Evolutionary conservation across 2,113 vertebrate genomes (phyloP).

Genomic region (Sphaerodactylus townsendi): DNA sequence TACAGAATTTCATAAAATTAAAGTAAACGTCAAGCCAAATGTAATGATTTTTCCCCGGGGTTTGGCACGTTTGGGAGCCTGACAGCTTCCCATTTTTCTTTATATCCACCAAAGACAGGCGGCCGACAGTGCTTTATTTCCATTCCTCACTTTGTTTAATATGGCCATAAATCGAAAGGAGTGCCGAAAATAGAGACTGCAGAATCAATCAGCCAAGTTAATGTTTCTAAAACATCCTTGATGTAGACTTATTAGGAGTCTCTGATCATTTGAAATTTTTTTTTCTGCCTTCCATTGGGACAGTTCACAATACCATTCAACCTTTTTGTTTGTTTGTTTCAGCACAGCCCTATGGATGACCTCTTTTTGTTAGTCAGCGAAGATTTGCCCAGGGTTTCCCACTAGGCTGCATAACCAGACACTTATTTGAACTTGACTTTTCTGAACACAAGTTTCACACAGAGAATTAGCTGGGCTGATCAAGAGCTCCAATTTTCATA

Average conservation of each 20-base stretch:
- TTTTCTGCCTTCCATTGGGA: background rate
- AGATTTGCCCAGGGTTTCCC: too few relatives aligned
- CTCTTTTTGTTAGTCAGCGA: too few relatives aligned
- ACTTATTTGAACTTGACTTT: too few relatives aligned
- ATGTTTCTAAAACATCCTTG: conserved; percentile 59
- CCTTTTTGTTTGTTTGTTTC: too few relatives aligned
- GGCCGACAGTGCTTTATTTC: conserved; percentile 73
- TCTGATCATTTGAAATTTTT: background rate
- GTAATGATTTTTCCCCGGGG: conserved; percentile 65
- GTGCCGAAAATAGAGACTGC: conserved; percentile 60
- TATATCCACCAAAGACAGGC: conserved; percentile 71
- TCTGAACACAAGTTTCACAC: too few relatives aligned
- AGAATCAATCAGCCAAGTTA: conserved; percentile 72
- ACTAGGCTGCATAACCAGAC: too few relatives aligned
- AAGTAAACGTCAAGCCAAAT: conserved; percentile 68
- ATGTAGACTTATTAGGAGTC: conserved; percentile 31
- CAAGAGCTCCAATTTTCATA: background rate
- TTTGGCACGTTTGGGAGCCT: conserved; percentile 70
- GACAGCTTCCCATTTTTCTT: conserved; percentile 78
- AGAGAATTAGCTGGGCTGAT: background rate
- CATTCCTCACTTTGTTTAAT: conserved; percentile 69
- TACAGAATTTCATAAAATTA: conserved; percentile 71
- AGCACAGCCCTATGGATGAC: too few relatives aligned
- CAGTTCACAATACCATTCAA: background rate
- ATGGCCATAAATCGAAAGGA: conserved; percentile 71